phyloP scores from a whole-genome alignment of 2,113 vertebrate species.

The Cromileptes altivelis region DNA sequence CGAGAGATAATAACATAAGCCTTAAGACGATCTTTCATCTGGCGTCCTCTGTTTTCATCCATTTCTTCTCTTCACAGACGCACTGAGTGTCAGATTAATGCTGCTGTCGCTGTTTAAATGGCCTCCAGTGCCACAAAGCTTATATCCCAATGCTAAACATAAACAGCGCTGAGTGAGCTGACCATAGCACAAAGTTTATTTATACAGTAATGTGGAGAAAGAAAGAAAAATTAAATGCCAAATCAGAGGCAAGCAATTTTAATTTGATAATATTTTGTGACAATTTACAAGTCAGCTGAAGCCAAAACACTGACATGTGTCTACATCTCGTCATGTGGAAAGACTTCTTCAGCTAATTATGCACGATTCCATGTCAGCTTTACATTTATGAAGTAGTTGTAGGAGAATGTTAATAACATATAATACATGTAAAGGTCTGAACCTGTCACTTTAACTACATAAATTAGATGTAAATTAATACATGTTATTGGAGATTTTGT shows the following conservation, averaged over 20 bases:
- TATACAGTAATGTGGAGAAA: not conserved
- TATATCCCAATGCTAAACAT: conserved; percentile 27
- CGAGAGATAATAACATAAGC: conserved; percentile 77
- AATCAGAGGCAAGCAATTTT: not conserved
- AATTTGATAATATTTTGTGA: not conserved
- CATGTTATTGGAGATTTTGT: not conserved
- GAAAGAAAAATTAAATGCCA: not conserved
- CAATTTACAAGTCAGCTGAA: not conserved
- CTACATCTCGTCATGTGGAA: not conserved
- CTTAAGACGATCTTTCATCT: conserved; percentile 74
- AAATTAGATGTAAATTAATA: not conserved
- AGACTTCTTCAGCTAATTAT: no score
- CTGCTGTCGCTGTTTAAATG: conserved; percentile 37
- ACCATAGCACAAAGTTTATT: conserved; percentile 14
- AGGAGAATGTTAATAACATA: not conserved
- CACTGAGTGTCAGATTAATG: conserved; percentile 71
- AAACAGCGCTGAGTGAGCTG: conserved; percentile 1
- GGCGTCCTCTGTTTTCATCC: conserved; percentile 60
- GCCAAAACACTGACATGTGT: not conserved
- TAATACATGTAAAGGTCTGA: not conserved
- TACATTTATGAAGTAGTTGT: not conserved
- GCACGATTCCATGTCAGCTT: not conserved
- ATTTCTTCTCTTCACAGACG: conserved; percentile 66
- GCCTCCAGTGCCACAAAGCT: conserved; percentile 47
- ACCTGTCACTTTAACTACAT: not conserved